Percentiles rank a stretch among this genome's conserved stretches.
phyloP scores from a whole-genome alignment of 2,888 invertebrate species.

The Seira ritae region DNA sequence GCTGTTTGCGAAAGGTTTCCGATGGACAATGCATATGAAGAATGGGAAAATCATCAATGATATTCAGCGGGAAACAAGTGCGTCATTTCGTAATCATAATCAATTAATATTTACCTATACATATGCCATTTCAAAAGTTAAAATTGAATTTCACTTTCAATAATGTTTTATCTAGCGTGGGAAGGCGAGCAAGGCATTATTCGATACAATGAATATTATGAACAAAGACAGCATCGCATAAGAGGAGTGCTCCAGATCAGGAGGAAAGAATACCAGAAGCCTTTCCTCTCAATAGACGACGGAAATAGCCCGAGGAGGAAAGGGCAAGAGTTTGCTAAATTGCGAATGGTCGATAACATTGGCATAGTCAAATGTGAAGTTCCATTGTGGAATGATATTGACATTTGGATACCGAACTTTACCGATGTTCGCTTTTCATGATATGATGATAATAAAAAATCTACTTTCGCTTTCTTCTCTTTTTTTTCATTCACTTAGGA shows the following conservation, averaged over 20 bases:
- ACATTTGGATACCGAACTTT: not conserved
- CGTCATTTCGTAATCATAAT: not conserved
- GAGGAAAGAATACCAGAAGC: not conserved
- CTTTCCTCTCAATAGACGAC: not conserved
- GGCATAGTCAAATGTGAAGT: conserved; percentile 25
- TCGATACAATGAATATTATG: conserved; percentile 12
- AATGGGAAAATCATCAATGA: conserved; percentile 15
- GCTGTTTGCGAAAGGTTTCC: conserved; percentile 25
- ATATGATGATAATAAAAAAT: not conserved
- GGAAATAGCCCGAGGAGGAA: not conserved
- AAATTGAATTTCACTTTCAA: too few species aligned
- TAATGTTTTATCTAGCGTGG: conserved; percentile 19
- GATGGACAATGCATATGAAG: conserved; percentile 18
- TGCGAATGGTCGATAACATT: conserved; percentile 16
- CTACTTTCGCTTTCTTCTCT: too few species aligned
- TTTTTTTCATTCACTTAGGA: not conserved
- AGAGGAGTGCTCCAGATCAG: conserved; percentile 8
- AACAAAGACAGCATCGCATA: not conserved
- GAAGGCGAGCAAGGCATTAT: not conserved
- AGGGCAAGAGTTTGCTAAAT: not conserved
- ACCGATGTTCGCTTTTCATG: not conserved
- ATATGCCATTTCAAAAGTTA: not conserved
- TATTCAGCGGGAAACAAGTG: conserved; percentile 15
- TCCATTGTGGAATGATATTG: conserved; percentile 34
- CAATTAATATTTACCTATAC: not conserved